phyloP scores from a whole-genome alignment of 2,797 vertebrate genomes.

The Myotis planiceps region DNA sequence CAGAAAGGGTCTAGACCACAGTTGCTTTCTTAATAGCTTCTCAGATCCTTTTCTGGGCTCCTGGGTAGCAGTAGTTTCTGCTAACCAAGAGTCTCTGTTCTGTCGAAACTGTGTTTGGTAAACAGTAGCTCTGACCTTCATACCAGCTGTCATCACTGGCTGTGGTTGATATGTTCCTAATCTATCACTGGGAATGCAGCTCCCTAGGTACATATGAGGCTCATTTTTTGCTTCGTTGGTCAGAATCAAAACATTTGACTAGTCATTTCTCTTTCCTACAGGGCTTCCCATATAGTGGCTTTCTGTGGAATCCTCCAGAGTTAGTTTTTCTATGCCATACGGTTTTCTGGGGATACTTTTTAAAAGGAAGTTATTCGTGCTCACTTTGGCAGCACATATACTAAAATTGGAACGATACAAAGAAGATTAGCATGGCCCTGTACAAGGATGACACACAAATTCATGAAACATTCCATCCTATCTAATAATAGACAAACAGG shows the following conservation, averaged over 20 bases:
- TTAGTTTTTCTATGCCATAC: neutral
- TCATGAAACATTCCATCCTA: no score
- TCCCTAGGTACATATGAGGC: neutral
- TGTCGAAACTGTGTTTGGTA: neutral
- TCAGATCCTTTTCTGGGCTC: neutral
- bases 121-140: neutral
- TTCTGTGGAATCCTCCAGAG: neutral
- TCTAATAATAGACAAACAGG: no score
- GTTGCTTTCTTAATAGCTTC: neutral
- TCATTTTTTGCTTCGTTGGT: slow-evolving; percentile 17
- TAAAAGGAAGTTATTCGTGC: neutral
- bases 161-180: neutral
- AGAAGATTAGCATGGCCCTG: no score
- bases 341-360: neutral
- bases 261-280: neutral
- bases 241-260: neutral
- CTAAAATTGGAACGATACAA: no score
- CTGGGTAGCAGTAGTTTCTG: neutral
- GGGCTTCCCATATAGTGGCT: neutral
- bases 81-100: neutral
- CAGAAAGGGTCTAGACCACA: neutral
- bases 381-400: no score
- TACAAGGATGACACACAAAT: no score
- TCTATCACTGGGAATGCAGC: neutral
- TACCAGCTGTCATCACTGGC: neutral